Base-by-base conservation (phyloP, 2,113 vertebrate genomes). In the Saccopteryx bilineata region DNA sequence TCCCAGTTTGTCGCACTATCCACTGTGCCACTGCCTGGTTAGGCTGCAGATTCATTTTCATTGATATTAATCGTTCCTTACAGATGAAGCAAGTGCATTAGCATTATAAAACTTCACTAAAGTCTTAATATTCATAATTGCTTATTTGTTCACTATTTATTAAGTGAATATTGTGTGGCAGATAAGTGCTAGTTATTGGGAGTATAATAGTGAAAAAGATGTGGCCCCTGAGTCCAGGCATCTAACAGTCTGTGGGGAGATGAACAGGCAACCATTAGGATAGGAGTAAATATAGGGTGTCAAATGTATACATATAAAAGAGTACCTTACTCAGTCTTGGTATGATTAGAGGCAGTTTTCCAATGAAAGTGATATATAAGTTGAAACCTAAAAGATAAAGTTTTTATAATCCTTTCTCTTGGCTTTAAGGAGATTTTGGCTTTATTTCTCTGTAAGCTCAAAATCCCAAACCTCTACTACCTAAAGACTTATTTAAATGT, bases 31-130 rank as follows among this genome's bases (percentile, higher is more conserved):
- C 39, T 39, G 39, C 39, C 39, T 39, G 39, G 39, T 39, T 39
- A 39, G 39, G 39, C 39, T 93, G 33, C 28, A 86, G 31, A 78
- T 92, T 90, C 86, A 78, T 91, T 60, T 91, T 87, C 91, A 88
- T 65, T 84, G 46, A 72, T 86, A 15, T 52, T 87, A 84, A 31
- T 71, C 61, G 33, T 91, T 31, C 48, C 8, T 87, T 78, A 94
- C 12, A 91, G n/a, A 91, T 94, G 21, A 96, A 95, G 54, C 39
- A 94, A 75, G 26, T 88, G 69, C 28, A 80, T 10, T 21, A 83
- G 7, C 83, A 86, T 56, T 74, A 46, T 91, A 91, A 76, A 76
- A 86, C 54, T 72, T 90, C 3, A 92, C 23, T 87, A 63, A 66
- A 76, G 76, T 74, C 8, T 87, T 87, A 84, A 28, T 88, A 60